Conservation (phyloP, 2,888 invertebrate genomes). For the Pecten maximus region DNA sequence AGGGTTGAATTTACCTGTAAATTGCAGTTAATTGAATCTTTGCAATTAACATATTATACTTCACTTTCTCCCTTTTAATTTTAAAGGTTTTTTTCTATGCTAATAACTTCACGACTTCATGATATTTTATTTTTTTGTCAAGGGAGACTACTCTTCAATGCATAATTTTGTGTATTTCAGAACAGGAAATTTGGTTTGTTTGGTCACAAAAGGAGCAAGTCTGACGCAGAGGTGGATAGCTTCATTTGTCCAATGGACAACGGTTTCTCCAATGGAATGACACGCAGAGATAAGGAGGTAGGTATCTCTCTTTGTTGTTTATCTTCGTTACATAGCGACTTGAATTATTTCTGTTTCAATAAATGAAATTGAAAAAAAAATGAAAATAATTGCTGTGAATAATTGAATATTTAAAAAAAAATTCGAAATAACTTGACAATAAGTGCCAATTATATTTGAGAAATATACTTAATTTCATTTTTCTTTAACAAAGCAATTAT, state of each 20-base stretch:
- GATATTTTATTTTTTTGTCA: not conserved
- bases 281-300: constrained; percentile 47
- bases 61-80: not conserved
- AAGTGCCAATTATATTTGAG: too few relatives aligned
- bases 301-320: not conserved
- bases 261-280: constrained; percentile 55
- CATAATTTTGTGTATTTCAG: constrained; percentile 58
- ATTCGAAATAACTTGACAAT: too few relatives aligned
- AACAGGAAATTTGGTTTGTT: constrained; percentile 79
- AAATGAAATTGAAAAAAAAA: too few relatives aligned
- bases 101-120: not conserved
- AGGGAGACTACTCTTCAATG: constrained; percentile 19
- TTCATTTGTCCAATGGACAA: constrained; percentile 91
- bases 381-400: too few relatives aligned
- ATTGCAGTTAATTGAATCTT: not conserved
- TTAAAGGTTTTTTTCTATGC: not conserved
- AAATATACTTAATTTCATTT: too few relatives aligned
- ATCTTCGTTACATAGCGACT: not conserved
- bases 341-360: too few relatives aligned
- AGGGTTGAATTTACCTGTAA: too few relatives aligned
- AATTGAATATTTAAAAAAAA: too few relatives aligned
- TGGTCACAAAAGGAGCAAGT: constrained; percentile 86
- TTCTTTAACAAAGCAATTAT: too few relatives aligned
- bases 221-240: constrained; percentile 92
- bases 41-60: not conserved